A percentile compares a stretch with the other conserved stretches of the same genome.
Evolutionary conservation across 2,888 invertebrate species (phyloP).

Genomic region (Troides aeacus): DNA sequence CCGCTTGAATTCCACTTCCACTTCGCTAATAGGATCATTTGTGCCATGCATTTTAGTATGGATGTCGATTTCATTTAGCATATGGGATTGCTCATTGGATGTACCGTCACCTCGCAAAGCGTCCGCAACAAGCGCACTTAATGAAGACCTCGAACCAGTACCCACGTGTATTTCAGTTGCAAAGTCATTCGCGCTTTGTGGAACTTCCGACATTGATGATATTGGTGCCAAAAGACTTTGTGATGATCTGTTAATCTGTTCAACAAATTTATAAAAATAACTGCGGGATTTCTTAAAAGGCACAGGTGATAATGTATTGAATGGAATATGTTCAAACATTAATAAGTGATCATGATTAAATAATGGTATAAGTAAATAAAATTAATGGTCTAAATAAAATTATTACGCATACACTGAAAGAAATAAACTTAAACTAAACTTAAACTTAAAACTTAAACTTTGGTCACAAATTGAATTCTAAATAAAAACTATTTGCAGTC

Average conservation of each 20-base stretch:
- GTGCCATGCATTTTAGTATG: slow-evolving; percentile 7
- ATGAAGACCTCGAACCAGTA: slow-evolving; percentile 41
- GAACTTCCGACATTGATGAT: slow-evolving; percentile 35
- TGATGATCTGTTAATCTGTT: slow-evolving; percentile 48
- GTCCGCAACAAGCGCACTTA: slow-evolving; percentile 40
- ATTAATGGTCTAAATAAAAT: not conserved
- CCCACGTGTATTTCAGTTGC: slow-evolving; percentile 32
- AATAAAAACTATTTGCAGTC: not conserved
- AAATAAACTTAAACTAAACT: too few species aligned
- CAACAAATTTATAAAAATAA: slow-evolving; percentile 3
- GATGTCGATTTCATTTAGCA: not conserved
- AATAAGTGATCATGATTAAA: too few species aligned
- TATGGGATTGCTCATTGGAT: not conserved
- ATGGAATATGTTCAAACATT: too few species aligned
- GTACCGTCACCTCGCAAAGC: slow-evolving; percentile 31
- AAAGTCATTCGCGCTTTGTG: slow-evolving; percentile 19
- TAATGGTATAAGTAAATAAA: too few species aligned
- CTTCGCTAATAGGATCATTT: slow-evolving; percentile 32
- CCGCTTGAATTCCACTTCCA: slow-evolving; percentile 40
- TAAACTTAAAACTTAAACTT: too few species aligned
- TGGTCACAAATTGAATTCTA: not conserved
- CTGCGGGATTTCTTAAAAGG: not conserved
- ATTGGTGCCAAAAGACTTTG: slow-evolving; percentile 66
- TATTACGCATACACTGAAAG: not conserved
- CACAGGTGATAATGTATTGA: too few species aligned